Conservation (phyloP, 2,797 vertebrate species). For the Amazonetta brasiliensis region DNA sequence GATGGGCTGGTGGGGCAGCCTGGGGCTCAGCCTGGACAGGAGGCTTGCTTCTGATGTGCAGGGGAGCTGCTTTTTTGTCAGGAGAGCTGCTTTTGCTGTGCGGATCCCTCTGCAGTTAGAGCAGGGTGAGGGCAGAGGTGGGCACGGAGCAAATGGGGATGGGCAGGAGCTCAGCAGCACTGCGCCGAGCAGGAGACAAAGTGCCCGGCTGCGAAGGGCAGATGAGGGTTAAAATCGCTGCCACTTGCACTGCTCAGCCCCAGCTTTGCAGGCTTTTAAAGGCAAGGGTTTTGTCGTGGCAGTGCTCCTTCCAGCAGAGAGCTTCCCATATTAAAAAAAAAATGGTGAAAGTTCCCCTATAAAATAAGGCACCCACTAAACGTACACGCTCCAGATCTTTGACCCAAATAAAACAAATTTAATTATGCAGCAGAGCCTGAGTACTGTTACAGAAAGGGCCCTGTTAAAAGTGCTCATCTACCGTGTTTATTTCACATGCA, state of each 20-base stretch:
- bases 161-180: background rate
- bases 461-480: background rate
- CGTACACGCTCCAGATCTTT: background rate
- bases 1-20: no score
- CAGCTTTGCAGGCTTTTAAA: background rate
- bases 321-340: background rate
- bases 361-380: background rate
- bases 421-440: background rate
- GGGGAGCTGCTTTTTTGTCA: background rate
- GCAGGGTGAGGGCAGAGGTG: background rate
- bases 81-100: background rate
- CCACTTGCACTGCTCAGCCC: rapidly evolving
- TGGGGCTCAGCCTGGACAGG: no score
- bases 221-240: background rate
- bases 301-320: background rate
- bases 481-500: background rate
- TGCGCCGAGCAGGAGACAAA: background rate
- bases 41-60: background rate
- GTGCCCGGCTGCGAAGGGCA: background rate
- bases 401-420: background rate
- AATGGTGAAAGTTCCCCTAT: background rate
- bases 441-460: background rate
- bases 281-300: background rate
- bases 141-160: background rate
- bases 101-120: background rate